Percentiles rank a stretch among this genome's conserved stretches.
Evolutionary conservation across 37 sponge, comb jelly and placozoan species (phyloP).

Genomic region (Agelas oroides): DNA sequence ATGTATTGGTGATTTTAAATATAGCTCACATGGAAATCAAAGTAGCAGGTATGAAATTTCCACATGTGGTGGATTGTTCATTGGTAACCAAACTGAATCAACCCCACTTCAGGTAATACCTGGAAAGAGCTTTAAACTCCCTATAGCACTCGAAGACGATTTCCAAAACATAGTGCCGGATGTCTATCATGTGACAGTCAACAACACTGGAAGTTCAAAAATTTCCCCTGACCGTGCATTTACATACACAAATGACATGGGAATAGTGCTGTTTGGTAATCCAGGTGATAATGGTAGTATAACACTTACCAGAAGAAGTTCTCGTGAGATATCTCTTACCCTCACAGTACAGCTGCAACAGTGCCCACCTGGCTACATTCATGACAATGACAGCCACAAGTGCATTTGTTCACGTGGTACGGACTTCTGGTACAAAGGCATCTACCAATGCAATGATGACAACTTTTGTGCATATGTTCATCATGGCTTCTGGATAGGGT

Average conservation of each 20-base stretch:
- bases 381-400: too few species aligned
- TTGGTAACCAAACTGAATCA: not conserved
- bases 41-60: not conserved
- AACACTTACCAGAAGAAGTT: not conserved
- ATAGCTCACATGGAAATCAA: not conserved
- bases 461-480: not conserved
- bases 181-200: not conserved
- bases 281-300: not conserved
- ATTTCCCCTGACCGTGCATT: not conserved
- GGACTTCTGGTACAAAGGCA: not conserved
- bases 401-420: not conserved
- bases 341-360: not conserved
- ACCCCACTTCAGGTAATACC: not conserved
- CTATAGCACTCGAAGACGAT: not conserved
- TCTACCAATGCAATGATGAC: not conserved
- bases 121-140: not conserved
- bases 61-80: not conserved
- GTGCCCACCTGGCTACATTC: constrained; percentile 17
- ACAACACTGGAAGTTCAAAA: not conserved
- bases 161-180: not conserved
- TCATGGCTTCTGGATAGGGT: not conserved
- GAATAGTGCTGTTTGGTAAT: not conserved
- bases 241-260: not conserved
- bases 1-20: not conserved
- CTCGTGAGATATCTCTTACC: not conserved